These are phyloP conservation scores for Diplazon laetatorius DNA, from an alignment of 2,888 invertebrate species.

Conservation along the genomic window DNA sequence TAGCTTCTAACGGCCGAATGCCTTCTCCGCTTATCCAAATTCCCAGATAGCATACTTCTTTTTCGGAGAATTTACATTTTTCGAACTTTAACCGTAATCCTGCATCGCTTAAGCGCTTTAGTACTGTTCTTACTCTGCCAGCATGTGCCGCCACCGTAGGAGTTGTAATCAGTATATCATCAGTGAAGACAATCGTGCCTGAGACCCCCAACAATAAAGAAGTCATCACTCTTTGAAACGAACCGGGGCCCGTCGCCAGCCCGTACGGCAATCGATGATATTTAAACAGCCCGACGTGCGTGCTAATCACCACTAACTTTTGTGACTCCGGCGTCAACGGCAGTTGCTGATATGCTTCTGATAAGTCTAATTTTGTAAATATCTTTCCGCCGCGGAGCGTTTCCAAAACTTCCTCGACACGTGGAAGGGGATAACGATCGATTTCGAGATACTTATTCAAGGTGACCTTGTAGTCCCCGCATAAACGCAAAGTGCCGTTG, in stretches of 20 bases:
- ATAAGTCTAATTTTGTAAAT: slow-evolving; percentile 76
- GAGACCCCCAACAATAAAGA: slow-evolving; percentile 35
- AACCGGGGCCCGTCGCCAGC: slow-evolving; percentile 36
- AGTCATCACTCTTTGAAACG: slow-evolving; percentile 16
- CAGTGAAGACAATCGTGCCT: slow-evolving; percentile 46
- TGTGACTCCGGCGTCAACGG: slow-evolving; percentile 72
- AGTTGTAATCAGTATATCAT: slow-evolving; percentile 41
- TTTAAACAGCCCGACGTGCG: slow-evolving; percentile 74
- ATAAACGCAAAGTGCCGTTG: slow-evolving; percentile 69
- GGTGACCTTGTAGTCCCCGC: slow-evolving; percentile 71
- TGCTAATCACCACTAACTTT: slow-evolving; percentile 73
- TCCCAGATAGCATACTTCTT: slow-evolving; percentile 2
- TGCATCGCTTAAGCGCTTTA: not conserved
- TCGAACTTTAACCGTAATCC: not conserved
- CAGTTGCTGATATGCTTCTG: slow-evolving; percentile 77
- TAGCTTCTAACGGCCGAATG: not conserved
- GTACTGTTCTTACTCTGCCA: not conserved
- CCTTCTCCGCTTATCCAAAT: slow-evolving; percentile 11
- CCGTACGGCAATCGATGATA: slow-evolving; percentile 39
- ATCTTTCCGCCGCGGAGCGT: slow-evolving; percentile 64
- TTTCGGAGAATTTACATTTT: slow-evolving; percentile 3
- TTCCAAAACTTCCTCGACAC: slow-evolving; percentile 64
- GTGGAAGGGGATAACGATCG: slow-evolving; percentile 63
- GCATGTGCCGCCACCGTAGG: not conserved
- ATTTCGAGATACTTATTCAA: slow-evolving; percentile 61